Evolutionary conservation across 2,888 invertebrate genomes (phyloP), one percentile per base, ranked within the genome.

Genomic region (Trissolcus japonicus): DNA sequence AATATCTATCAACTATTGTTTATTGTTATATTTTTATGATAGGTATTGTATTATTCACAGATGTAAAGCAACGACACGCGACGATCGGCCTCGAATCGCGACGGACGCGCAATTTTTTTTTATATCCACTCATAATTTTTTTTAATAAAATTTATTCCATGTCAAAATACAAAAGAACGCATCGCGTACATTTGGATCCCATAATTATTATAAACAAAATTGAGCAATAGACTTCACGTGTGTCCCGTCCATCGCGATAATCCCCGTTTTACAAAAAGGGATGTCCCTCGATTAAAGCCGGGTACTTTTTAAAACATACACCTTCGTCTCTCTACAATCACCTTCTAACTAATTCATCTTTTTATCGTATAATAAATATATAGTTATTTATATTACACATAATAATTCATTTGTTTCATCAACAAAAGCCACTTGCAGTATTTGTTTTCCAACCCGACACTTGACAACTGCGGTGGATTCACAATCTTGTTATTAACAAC

Each of bases 331-430:
- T 56, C 59, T 56, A 72, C 78, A 81, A 82, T 81, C 82, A 82
- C 80, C 46, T 82, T 82, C 84, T 87, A 86, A 83, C 85, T 86
- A 82, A 80, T 84, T 81, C 80, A 35, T 55, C 13, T 43, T 19
- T 57, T 81, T 80, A 84, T 86, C 81, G 86, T 87, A 86, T 87
- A 86, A 86, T 87, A 87, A 84, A 88, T 87, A 86, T 82, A 86
- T 84, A 79, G 80, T 82, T 84, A 83, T 83, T 82, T 83, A 83
- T 84, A 82, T 83, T 86, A 81, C 85, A 84, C 82, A 83, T 84
- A 83, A 86, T 87, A 86, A 87, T 86, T 86, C 84, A 71, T 83
- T 85, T 86, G 84, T 80, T 85, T 82, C 79, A 80, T 80, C 80
- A 78, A 78, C 79, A 81, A 78, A 81, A 81, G 81, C 80, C 80